These are phyloP conservation scores for Nipponacmea schrenckii DNA, from an alignment of 2,888 invertebrate species.

Conservation along the genomic window DNA sequence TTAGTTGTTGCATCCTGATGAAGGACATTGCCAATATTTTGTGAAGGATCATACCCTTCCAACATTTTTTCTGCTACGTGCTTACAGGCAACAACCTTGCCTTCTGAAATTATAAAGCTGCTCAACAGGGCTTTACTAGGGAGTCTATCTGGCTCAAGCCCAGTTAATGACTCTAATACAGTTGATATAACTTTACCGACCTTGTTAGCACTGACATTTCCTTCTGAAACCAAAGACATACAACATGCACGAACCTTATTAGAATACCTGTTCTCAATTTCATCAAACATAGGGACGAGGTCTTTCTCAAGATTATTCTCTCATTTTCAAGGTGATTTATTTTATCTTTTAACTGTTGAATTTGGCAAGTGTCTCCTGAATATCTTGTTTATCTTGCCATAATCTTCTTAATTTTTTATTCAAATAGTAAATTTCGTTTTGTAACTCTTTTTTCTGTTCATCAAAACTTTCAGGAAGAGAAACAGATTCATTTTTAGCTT, in stretches of 20 bases:
- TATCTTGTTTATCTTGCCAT: too few species aligned
- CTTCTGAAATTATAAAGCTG: not conserved
- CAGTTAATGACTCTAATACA: not conserved
- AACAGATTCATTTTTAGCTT: too few species aligned
- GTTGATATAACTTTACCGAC: not conserved
- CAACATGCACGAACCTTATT: not conserved
- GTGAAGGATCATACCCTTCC: not conserved
- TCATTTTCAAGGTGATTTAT: too few species aligned
- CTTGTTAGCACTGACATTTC: not conserved
- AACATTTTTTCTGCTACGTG: not conserved
- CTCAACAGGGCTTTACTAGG: not conserved
- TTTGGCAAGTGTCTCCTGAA: too few species aligned
- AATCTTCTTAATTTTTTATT: too few species aligned
- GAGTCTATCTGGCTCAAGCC: not conserved
- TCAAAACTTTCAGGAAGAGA: too few species aligned
- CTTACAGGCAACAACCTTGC: not conserved
- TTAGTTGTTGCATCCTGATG: slow-evolving; percentile 12
- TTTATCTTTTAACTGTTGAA: too few species aligned
- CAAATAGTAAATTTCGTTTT: too few species aligned
- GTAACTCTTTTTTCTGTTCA: too few species aligned
- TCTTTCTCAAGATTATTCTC: too few species aligned
- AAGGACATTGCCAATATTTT: slow-evolving; percentile 4
- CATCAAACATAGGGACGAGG: not conserved
- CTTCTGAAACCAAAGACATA: not conserved
- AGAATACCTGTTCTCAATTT: not conserved